Evolutionary conservation across 2,888 invertebrate genomes (phyloP), one percentile per base, ranked within the genome.

Genomic region (Muscina levida): DNA sequence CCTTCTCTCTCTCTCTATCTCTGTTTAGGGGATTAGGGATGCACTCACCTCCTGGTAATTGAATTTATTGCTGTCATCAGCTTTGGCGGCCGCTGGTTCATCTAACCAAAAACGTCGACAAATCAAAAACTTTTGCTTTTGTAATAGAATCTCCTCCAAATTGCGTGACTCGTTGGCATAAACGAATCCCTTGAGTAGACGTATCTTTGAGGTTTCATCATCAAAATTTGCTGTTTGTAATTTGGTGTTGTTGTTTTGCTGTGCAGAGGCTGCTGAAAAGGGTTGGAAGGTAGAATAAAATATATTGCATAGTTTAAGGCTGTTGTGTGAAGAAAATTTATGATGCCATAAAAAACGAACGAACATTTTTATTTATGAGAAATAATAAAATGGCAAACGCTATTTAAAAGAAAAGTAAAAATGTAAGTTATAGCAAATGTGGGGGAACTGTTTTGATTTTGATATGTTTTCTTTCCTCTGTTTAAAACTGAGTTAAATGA

Each of bases 81-180:
- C 76, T 17, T 82, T 81, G 2, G 75, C 83, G 6, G 85, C 82
- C 4, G 88, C 83, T 4, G 83, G 83, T 15, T 88, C 85, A 0
- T 87, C 78, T 26, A 87, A 86, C 91, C 90, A 91, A 82, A 91
- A 91, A 11, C 88, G 87, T 5, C 88, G 86, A 75, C 86, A 89
- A 8, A 84, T 84, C 48, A 85, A 84, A 81, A 86, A 87, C 82
- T 84, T 85, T 53, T 85, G 85, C 37, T 71, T 13, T 19, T 72
- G 6, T 8, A 22, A 10, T 6, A 70, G 48, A 71, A 74, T 76
- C 2, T 70, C 57, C 19, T 83, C 68, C 0, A 88, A 59, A 46
- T 87, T 83, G 26, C 87, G 86, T 15, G 86, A 84, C 72, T 87
- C 86, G 51, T 85, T 87, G 67, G 86, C 87, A 82, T 85, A 87